These are phyloP conservation scores for Hoplodrina ambigua DNA, from an alignment of 2,888 invertebrate species.

Conservation along the genomic window DNA sequence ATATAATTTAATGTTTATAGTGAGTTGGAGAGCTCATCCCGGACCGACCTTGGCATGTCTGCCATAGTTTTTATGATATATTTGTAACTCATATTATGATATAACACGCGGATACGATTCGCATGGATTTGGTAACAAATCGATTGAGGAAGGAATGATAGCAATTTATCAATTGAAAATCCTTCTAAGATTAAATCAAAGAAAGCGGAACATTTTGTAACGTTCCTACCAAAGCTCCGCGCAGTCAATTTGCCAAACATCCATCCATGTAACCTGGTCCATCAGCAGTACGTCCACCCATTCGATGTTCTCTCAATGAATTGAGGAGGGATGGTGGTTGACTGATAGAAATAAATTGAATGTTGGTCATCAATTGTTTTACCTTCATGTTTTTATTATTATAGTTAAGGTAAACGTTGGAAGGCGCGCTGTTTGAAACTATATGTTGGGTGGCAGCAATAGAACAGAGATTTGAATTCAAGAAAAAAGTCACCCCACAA, in stretches of 20 bases:
- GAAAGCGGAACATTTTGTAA: slow-evolving; percentile 22
- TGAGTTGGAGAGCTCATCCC: slow-evolving; percentile 36
- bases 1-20: slow-evolving; percentile 64
- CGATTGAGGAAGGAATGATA: slow-evolving; percentile 45
- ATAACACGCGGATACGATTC: slow-evolving; percentile 44
- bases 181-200: slow-evolving; percentile 39
- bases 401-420: too few species aligned
- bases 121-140: slow-evolving; percentile 28
- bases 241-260: slow-evolving; percentile 18
- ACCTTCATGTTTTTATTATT: too few species aligned
- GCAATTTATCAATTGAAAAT: slow-evolving; percentile 47
- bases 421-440: too few species aligned
- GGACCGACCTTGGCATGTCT: slow-evolving; percentile 36
- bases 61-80: slow-evolving; percentile 28
- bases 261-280: slow-evolving; percentile 15
- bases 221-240: neutral
- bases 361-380: neutral
- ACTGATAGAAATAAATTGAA: neutral
- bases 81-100: slow-evolving; percentile 12
- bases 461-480: too few species aligned
- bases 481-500: too few species aligned
- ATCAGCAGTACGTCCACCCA: slow-evolving; percentile 13
- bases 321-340: neutral
- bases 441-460: too few species aligned
- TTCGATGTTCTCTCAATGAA: slow-evolving; percentile 5